Evolutionary conservation across 2,888 invertebrate genomes (phyloP).

Genomic region (Emesis castigata): DNA sequence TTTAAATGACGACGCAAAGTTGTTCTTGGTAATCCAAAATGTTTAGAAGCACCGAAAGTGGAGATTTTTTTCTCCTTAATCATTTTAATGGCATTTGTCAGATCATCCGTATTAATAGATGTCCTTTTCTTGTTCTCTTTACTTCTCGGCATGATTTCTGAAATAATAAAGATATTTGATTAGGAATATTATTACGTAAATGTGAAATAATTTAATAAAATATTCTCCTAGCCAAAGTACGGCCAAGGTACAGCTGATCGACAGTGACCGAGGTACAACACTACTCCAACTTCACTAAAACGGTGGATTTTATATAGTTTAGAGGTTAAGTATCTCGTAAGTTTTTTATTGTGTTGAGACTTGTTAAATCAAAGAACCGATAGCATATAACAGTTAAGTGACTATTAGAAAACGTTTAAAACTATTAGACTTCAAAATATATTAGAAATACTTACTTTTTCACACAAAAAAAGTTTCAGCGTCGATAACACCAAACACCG

Average conservation of each 20-base stretch:
- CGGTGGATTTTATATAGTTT: conserved; percentile 14
- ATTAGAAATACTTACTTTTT: conserved; percentile 47
- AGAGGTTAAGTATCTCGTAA: conserved; percentile 12
- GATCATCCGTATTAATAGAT: conserved; percentile 38
- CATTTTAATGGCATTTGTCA: conserved; percentile 44
- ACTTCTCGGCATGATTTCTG: not conserved
- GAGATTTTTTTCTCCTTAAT: conserved; percentile 47
- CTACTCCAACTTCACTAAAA: conserved; percentile 6
- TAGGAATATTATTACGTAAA: conserved; percentile 4
- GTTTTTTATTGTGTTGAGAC: conserved; percentile 27
- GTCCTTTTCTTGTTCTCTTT: not conserved
- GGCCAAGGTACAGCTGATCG: conserved; percentile 6
- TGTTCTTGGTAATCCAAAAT: conserved; percentile 50
- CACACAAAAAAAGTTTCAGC: conserved; percentile 26
- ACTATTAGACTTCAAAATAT: conserved; percentile 44
- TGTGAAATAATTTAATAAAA: conserved; percentile 5
- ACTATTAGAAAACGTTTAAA: conserved; percentile 33
- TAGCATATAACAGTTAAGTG: conserved; percentile 45
- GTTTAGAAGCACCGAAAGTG: conserved; percentile 47
- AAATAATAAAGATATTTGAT: not conserved
- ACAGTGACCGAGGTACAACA: conserved; percentile 29
- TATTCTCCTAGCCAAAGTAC: conserved; percentile 10
- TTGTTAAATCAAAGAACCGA: conserved; percentile 42
- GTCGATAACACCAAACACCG: conserved; percentile 43
- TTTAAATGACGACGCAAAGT: conserved; percentile 39